Percentiles rank a stretch among this genome's conserved stretches.
phyloP scores from a whole-genome alignment of 2,797 vertebrate genomes.

The Urosaurus nigricauda region DNA sequence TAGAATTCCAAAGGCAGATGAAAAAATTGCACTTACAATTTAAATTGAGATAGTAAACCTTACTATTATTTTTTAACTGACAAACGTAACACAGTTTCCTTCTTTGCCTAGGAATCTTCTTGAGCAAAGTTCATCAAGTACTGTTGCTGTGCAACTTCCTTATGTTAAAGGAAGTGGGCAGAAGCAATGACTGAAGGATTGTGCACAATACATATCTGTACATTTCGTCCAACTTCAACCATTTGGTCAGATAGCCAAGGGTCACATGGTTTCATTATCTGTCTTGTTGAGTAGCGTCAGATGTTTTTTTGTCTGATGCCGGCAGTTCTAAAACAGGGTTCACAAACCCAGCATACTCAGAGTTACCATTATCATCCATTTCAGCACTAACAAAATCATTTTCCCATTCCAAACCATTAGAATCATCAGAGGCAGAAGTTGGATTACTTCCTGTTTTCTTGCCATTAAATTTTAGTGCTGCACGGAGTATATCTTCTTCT shows the following conservation, averaged over 20 bases:
- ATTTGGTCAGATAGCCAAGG: conserved; percentile 51
- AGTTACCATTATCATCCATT: conserved; percentile 87
- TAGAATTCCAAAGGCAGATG: conserved; percentile 74
- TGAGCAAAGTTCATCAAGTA: not conserved
- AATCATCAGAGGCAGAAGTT: conserved; percentile 91
- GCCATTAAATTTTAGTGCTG: conserved; percentile 84
- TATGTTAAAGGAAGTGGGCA: conserved; percentile 29
- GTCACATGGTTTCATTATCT: conserved; percentile 72
- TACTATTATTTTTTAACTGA: conserved; percentile 36
- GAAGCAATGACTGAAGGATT: conserved; percentile 19
- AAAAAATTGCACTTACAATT: conserved; percentile 82
- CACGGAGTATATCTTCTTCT: conserved; percentile 94
- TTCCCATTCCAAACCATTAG: conserved; percentile 96
- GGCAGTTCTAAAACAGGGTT: conserved; percentile 89
- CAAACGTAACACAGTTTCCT: conserved; percentile 10
- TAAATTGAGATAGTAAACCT: conserved; percentile 65
- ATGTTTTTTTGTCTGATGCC: conserved; percentile 71
- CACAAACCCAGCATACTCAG: conserved; percentile 90
- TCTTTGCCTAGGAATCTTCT: conserved; percentile 43
- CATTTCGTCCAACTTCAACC: conserved; percentile 45
- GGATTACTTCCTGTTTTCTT: conserved; percentile 85
- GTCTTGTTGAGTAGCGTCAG: conserved; percentile 74
- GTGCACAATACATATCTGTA: conserved; percentile 26
- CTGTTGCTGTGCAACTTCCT: conserved; percentile 14
- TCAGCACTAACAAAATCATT: conserved; percentile 94